These are phyloP conservation scores for Argentina silus DNA, from an alignment of 2,797 vertebrate genomes.

Conservation along the genomic window DNA sequence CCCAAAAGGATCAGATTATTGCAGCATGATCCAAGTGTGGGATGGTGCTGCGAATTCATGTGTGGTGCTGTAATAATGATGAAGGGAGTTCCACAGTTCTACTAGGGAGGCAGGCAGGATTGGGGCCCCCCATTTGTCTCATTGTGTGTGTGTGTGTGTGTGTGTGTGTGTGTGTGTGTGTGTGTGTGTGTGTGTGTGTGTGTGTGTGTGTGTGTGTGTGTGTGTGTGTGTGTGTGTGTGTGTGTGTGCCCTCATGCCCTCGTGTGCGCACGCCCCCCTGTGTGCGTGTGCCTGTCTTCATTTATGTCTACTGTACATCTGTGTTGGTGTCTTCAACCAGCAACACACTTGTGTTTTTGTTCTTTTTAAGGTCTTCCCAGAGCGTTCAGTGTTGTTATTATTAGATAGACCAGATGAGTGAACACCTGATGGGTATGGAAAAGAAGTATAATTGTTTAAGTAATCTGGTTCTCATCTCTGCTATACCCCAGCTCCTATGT, in stretches of 20 bases:
- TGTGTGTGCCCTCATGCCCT: neutral
- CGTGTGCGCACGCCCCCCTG: too few species aligned
- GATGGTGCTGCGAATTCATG: constrained; percentile 58
- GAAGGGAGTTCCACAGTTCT: constrained; percentile 25
- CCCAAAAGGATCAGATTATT: constrained; percentile 77
- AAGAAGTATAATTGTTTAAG: constrained; percentile 43
- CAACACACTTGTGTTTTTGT: constrained; percentile 17
- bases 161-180: constrained; percentile 5
- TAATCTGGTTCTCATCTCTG: constrained; percentile 65
- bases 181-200: constrained; percentile 19
- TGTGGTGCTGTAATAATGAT: constrained; percentile 61
- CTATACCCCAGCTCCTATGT: constrained; percentile 35
- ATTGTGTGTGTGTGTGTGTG: too few species aligned
- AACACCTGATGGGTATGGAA: constrained; percentile 56
- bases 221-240: neutral
- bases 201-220: neutral
- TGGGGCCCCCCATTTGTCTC: constrained; percentile 10
- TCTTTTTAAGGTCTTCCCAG: constrained; percentile 22
- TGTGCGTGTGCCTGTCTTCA: neutral
- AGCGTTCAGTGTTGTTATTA: constrained; percentile 42
- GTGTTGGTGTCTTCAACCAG: constrained; percentile 18
- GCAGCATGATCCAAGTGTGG: constrained; percentile 56
- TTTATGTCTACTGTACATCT: constrained; percentile 23
- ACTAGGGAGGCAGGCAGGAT: constrained; percentile 32
- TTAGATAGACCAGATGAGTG: constrained; percentile 47